phyloP scores from a whole-genome alignment of 2,113 vertebrate genomes.

The Pandion haliaetus region DNA sequence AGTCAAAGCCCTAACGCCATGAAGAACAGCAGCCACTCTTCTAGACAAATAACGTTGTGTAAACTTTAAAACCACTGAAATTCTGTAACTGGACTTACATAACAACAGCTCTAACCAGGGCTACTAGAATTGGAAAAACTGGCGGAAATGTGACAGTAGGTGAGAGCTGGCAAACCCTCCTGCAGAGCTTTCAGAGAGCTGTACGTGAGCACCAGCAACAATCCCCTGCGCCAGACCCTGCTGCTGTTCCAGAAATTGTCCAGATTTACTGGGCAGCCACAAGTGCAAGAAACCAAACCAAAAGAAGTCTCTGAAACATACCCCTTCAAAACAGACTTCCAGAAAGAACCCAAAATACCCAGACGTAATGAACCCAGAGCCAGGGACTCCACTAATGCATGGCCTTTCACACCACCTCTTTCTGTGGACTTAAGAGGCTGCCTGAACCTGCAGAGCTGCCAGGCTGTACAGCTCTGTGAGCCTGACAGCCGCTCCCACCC shows the following conservation, averaged over 20 bases:
- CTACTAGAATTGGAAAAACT: background rate
- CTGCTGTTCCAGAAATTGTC: background rate
- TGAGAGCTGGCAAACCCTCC: background rate
- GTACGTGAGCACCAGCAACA: background rate
- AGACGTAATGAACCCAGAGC: background rate
- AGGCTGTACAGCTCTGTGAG: background rate
- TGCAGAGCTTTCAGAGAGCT: background rate
- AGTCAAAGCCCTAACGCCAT: background rate
- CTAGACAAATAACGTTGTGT: no score
- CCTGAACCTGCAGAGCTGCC: background rate
- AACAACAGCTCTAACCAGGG: background rate
- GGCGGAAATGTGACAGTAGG: background rate
- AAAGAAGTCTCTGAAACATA: background rate
- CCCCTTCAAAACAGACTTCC: background rate
- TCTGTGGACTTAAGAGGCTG: background rate
- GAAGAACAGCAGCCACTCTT: background rate
- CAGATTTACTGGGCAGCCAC: no score
- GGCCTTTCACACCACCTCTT: background rate
- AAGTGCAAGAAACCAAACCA: background rate
- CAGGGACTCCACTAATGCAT: background rate
- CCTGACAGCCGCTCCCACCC: background rate
- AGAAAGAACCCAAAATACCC: background rate
- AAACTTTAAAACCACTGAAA: background rate
- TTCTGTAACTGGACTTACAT: background rate
- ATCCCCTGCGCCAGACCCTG: no score